Percentiles rank a stretch among this genome's conserved stretches.
These are phyloP conservation scores for Epinephelus awoara DNA, from an alignment of 2,797 vertebrate species.

Conservation along the genomic window DNA sequence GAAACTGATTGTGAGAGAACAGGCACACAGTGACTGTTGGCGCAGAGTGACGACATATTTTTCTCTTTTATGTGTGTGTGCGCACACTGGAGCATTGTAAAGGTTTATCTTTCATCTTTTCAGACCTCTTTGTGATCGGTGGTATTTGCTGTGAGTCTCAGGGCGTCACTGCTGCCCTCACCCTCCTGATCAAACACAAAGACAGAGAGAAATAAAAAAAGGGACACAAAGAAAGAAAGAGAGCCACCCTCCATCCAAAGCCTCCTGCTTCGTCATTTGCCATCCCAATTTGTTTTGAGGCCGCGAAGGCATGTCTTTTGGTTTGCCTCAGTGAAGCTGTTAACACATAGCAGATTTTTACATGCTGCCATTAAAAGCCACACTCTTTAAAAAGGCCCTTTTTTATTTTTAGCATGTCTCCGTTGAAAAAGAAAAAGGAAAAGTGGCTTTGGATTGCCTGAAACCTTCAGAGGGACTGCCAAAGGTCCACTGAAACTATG, in stretches of 20 bases:
- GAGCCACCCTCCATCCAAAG: constrained; percentile 54
- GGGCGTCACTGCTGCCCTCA: constrained; percentile 40
- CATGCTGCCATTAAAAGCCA: constrained; percentile 87
- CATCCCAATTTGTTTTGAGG: constrained; percentile 85
- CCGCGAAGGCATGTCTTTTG: constrained; percentile 78
- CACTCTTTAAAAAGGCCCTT: constrained; percentile 79
- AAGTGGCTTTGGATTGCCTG: constrained; percentile 71
- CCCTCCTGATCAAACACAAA: constrained; percentile 66
- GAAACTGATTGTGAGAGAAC: neutral
- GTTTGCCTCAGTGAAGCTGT: constrained; percentile 84
- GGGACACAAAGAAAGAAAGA: constrained; percentile 24
- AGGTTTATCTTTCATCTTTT: constrained; percentile 36
- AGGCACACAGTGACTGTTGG: neutral
- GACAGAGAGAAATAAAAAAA: constrained; percentile 17
- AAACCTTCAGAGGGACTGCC: constrained; percentile 56
- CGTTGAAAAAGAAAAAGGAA: constrained; percentile 59
- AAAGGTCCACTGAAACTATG: constrained; percentile 57
- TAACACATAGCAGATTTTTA: constrained; percentile 87
- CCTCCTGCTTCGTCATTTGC: constrained; percentile 77
- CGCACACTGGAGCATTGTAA: neutral
- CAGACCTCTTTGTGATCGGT: constrained; percentile 7
- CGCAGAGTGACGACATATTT: neutral
- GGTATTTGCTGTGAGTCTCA: constrained; percentile 22
- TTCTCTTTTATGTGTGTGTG: neutral
- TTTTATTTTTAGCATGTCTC: constrained; percentile 87